These are phyloP conservation scores for Nipponacmea schrenckii DNA, from an alignment of 2,888 invertebrate genomes.

Conservation along the genomic window DNA sequence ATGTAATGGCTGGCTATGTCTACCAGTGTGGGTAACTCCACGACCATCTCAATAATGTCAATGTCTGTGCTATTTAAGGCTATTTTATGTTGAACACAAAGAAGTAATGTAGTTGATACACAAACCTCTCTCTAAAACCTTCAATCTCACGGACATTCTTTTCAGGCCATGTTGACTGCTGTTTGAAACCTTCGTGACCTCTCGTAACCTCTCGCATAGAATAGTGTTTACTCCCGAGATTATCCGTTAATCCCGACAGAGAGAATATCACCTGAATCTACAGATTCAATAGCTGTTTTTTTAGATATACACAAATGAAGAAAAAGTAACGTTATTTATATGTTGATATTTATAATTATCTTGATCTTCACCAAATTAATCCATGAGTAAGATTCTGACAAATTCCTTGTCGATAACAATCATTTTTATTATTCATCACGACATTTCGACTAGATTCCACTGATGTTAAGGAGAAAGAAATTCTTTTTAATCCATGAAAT, in stretches of 20 bases:
- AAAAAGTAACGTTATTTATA: too few relatives aligned
- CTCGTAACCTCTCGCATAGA: conserved; percentile 4
- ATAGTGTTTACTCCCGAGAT: not conserved
- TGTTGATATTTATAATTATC: too few relatives aligned
- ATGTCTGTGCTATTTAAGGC: not conserved
- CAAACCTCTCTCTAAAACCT: not conserved
- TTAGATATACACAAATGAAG: too few relatives aligned
- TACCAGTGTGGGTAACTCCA: not conserved
- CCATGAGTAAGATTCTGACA: too few relatives aligned
- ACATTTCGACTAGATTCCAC: too few relatives aligned
- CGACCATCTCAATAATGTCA: not conserved
- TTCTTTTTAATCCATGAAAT: too few relatives aligned
- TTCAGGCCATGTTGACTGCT: conserved; percentile 4
- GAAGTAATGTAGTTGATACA: not conserved
- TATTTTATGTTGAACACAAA: not conserved
- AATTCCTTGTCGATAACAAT: too few relatives aligned
- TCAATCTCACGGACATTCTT: not conserved
- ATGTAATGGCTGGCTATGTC: not conserved
- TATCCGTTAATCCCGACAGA: conserved; percentile 2
- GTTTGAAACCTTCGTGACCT: not conserved
- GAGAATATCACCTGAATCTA: conserved; percentile 3
- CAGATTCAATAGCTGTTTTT: too few relatives aligned
- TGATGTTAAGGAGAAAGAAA: too few relatives aligned
- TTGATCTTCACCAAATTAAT: too few relatives aligned
- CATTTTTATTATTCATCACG: too few relatives aligned